Base-by-base conservation (phyloP, 2,888 invertebrate species). In the Andrena hattorfiana region DNA sequence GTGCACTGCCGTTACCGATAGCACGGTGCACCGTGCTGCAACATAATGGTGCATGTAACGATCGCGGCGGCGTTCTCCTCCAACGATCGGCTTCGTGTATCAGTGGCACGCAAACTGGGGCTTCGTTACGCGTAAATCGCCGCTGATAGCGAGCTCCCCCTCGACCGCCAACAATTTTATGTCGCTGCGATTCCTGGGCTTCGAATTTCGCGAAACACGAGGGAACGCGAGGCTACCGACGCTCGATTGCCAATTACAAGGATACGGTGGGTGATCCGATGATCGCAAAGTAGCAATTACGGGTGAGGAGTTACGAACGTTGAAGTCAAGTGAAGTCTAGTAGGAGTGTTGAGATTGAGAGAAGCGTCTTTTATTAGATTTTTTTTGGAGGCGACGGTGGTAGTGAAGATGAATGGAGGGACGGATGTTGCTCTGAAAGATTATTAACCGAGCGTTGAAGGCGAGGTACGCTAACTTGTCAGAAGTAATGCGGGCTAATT, bases 1-100 rank as follows among this genome's bases (percentile, higher is more conserved):
- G 83, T 67, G 67, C 81, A 76, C 62, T 48, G 86, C 86, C 76
- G 87, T 87, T 88, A 86, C 85, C 70, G 81, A 87, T 87, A 83
- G 49, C 79, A 66, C 81, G 64, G 70, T 66, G 80, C 79, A 62
- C 66, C 67, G 66, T 78, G 84, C 74, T 62, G 69, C 80, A 85
- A 85, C 87, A 84, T 90, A 90, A 90, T 89, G 85, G 84, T 71
- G 83, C 85, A 74, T 84, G 85, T 86, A 87, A 89, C 82, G 86
- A 90, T 87, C 90, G 85, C 54, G 68, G 64, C 77, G 77, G 56
- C 62, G 75, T 80, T 77, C 68, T 23, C 59, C 71, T 63, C 62
- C 72, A 73, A 83, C 82, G 75, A 88, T 83, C 67, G 77, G 69
- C 77, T 68, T 62, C 54, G 77, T 73, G 51, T 79, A 71, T 89